Evolutionary conservation across 2,113 vertebrate species (phyloP).

Genomic region (Romanogobio albipinnatus): DNA sequence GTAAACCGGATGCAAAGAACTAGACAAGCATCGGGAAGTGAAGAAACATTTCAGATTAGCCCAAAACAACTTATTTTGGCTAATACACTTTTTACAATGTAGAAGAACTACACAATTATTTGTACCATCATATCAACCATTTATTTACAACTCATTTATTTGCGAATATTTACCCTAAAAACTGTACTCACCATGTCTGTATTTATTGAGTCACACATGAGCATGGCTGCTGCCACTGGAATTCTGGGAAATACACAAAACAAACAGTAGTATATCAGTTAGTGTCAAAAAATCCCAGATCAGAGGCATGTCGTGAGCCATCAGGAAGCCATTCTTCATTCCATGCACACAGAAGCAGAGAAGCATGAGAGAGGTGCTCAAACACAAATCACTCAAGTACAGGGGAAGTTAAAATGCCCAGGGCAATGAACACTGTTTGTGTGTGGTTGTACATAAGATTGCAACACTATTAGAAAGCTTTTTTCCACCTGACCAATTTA

Average conservation of each 20-base stretch:
- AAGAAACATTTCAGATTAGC: neutral
- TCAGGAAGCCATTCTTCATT: constrained; percentile 6
- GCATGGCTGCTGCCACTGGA: constrained; percentile 83
- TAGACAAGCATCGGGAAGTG: constrained; percentile 26
- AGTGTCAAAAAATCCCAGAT: neutral
- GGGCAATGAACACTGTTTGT: neutral
- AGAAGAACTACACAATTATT: no score
- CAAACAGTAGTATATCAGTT: constrained; percentile 32
- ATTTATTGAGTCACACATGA: constrained; percentile 96
- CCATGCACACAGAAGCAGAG: constrained; percentile 24
- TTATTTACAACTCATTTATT: neutral
- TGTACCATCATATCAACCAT: neutral
- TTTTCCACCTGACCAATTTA: constrained; percentile 4
- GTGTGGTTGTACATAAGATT: constrained; percentile 10
- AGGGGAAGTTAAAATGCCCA: neutral
- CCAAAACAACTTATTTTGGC: neutral
- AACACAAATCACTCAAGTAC: neutral
- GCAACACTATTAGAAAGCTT: neutral
- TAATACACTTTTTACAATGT: neutral
- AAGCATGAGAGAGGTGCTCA: neutral
- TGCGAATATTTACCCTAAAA: neutral
- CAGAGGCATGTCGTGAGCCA: neutral
- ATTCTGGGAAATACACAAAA: constrained; percentile 61
- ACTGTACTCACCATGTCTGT: constrained; percentile 89
- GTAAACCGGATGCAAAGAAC: constrained; percentile 10